Evolutionary conservation across 1,140 invertebrate species (phyloP).

Genomic region (Apocrypta bakeri): DNA sequence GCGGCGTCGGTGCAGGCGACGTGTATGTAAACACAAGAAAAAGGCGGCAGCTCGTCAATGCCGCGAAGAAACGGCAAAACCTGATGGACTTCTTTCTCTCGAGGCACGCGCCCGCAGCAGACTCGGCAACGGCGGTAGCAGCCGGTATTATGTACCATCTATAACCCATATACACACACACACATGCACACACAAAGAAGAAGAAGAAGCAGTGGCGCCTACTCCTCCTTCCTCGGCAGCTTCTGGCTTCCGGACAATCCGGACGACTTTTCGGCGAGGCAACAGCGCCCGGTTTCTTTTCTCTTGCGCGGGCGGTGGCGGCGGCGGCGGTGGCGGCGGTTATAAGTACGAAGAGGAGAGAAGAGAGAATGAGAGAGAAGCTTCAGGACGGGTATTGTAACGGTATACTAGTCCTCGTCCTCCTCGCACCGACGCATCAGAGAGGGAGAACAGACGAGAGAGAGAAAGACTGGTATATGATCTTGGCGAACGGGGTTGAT

Average conservation of each 20-base stretch:
- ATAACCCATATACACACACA: neutral
- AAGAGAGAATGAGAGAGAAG: conserved; percentile 26
- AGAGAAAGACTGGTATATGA: conserved; percentile 45
- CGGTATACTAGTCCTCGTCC: conserved; percentile 47
- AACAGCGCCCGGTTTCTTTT: conserved; percentile 22
- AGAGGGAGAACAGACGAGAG: conserved; percentile 22
- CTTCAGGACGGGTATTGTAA: conserved; percentile 46
- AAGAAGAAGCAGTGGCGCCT: neutral
- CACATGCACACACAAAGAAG: neutral
- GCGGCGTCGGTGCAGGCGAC: neutral
- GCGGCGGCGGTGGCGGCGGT: conserved; percentile 37
- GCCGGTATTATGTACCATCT: conserved; percentile 12
- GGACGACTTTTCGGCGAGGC: conserved; percentile 43
- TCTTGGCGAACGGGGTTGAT: conserved; percentile 48
- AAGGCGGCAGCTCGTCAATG: conserved; percentile 17
- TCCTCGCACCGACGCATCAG: conserved; percentile 9
- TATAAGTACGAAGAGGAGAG: conserved; percentile 22
- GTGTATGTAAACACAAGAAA: conserved; percentile 40
- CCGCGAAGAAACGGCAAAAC: conserved; percentile 37
- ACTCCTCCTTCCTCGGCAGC: neutral
- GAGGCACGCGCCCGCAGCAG: conserved; percentile 22
- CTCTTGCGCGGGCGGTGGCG: conserved; percentile 31
- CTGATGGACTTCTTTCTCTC: conserved; percentile 37
- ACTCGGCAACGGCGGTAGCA: no score
- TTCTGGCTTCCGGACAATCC: conserved; percentile 28